Evolutionary conservation across 2,113 vertebrate genomes (phyloP).

Genomic region (Martes martes): DNA sequence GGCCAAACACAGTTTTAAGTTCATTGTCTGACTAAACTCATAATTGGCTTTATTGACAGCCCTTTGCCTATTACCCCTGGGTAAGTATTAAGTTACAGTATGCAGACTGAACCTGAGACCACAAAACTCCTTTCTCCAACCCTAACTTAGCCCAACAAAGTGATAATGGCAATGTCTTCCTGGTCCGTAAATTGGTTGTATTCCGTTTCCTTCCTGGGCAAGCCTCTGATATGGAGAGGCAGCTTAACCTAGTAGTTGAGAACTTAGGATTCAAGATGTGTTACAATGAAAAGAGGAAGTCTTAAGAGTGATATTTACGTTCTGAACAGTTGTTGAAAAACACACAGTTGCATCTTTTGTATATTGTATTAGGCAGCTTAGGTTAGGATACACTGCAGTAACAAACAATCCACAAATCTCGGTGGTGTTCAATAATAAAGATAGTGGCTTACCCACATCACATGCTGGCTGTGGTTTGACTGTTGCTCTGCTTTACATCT

Average conservation of each 20-base stretch:
- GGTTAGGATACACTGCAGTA: background rate
- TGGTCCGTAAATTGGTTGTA: background rate
- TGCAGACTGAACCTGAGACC: background rate
- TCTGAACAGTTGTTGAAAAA: background rate
- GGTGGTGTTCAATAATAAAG: background rate
- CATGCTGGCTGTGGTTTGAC: background rate
- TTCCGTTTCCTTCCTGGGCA: background rate
- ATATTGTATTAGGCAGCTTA: background rate
- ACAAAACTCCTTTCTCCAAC: background rate
- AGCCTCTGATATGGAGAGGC: background rate
- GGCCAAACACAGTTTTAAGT: background rate
- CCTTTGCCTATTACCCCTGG: background rate
- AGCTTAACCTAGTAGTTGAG: background rate
- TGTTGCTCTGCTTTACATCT: background rate
- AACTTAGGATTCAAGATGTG: background rate
- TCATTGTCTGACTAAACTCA: background rate
- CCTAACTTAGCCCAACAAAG: background rate
- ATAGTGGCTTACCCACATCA: background rate
- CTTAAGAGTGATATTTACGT: background rate
- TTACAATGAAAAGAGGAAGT: background rate
- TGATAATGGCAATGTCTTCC: background rate
- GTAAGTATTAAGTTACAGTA: background rate
- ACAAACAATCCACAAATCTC: background rate
- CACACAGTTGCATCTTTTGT: background rate
- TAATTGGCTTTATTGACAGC: background rate